phyloP scores from a whole-genome alignment of 2,888 invertebrate genomes.

The Trissolcus brochymenae region DNA sequence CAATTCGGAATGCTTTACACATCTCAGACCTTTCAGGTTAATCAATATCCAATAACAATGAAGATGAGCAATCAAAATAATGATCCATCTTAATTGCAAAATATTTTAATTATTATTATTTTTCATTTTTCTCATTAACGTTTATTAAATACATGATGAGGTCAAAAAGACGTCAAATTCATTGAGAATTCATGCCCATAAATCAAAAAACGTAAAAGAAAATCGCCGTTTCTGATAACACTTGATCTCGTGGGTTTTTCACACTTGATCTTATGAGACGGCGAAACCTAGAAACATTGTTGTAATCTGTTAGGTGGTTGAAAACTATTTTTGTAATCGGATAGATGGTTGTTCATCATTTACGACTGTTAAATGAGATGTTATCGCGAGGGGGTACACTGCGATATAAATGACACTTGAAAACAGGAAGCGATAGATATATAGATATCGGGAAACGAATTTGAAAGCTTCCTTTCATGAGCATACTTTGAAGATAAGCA shows the following conservation, averaged over 20 bases:
- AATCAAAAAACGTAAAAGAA: no score
- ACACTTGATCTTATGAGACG: no score
- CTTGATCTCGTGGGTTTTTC: no score
- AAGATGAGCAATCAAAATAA: no score
- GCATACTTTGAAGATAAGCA: constrained; percentile 57
- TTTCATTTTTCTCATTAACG: no score
- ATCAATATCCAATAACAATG: neutral
- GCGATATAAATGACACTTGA: constrained; percentile 59
- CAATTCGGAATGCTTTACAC: constrained; percentile 41
- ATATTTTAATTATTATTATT: no score
- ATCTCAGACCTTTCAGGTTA: constrained; percentile 29
- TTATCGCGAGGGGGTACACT: constrained; percentile 53
- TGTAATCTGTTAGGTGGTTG: neutral
- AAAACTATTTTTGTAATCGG: constrained; percentile 8
- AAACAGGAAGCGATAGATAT: constrained; percentile 59
- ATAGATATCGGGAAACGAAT: constrained; percentile 59
- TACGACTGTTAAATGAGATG: constrained; percentile 56
- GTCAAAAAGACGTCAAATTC: no score
- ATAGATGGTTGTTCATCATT: constrained; percentile 50
- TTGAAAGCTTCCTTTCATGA: constrained; percentile 59
- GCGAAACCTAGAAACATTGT: no score
- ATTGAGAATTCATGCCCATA: no score
- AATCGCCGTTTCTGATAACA: no score
- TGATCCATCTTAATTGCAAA: no score
- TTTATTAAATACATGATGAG: no score